A percentile compares a stretch with the other conserved stretches of the same genome.
These are phyloP conservation scores for Leptinotarsa juncta DNA, from an alignment of 2,888 invertebrate species.

Conservation along the genomic window DNA sequence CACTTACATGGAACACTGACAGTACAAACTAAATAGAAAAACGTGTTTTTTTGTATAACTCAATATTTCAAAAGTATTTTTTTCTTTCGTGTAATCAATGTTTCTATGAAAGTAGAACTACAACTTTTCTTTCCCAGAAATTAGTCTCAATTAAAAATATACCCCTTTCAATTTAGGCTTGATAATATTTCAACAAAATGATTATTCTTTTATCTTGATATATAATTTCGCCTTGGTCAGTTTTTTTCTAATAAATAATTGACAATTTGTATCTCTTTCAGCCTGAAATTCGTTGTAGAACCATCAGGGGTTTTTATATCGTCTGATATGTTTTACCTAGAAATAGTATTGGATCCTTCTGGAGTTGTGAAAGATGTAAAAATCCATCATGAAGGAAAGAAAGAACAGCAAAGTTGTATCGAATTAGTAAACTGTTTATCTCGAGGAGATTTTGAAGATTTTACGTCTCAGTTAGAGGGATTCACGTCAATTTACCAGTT, in stretches of 20 bases:
- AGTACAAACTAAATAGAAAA: too few species aligned
- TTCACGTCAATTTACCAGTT: slow-evolving; percentile 90
- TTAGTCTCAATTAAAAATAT: too few species aligned
- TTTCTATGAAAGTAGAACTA: too few species aligned
- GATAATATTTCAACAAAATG: too few species aligned
- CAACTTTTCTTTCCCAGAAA: too few species aligned
- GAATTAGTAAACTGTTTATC: slow-evolving; percentile 88
- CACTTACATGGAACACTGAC: too few species aligned
- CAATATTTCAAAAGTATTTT: too few species aligned
- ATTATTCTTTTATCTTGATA: too few species aligned
- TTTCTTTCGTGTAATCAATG: too few species aligned
- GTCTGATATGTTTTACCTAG: slow-evolving; percentile 96
- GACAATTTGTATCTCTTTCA: slow-evolving; percentile 56
- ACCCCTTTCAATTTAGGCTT: too few species aligned
- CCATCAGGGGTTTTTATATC: slow-evolving; percentile 88
- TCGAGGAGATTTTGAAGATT: slow-evolving; percentile 89
- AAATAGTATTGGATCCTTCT: slow-evolving; percentile 85
- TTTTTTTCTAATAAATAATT: background rate
- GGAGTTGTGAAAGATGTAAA: slow-evolving; percentile 91
- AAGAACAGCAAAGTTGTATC: slow-evolving; percentile 85
- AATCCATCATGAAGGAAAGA: slow-evolving; percentile 92
- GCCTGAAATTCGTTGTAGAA: slow-evolving; percentile 88
- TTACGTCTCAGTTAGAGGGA: slow-evolving; percentile 88
- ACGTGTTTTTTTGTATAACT: too few species aligned
- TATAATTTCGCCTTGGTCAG: background rate